Evolutionary conservation across 2,797 vertebrate species (phyloP), one percentile per base, ranked within the genome.

Genomic region (Cossypha caffra): DNA sequence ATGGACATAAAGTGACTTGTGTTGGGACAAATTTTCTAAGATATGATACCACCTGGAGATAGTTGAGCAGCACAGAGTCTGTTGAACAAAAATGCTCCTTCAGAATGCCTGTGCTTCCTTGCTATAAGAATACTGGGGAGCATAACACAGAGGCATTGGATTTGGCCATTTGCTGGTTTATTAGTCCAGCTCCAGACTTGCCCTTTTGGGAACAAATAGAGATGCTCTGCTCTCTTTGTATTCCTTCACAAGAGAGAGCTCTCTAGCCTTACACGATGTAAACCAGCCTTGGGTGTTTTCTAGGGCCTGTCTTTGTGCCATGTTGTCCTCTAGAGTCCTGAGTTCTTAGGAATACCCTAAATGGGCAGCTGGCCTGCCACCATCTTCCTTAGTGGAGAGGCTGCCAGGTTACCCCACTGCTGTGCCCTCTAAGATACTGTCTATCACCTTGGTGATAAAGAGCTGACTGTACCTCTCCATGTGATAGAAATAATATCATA

Each of bases 121-220:
- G 15, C 28, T 10, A 3, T 23, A 29, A 16, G 55, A 48, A 48
- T 8, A 24, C 4, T 25, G 43, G 77, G 25, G 33, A 66, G 9
- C 1, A 0, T 64, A 78, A 54, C 0, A 1, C 4, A 71, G 35
- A 50, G 54, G 23, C 40, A 50, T 1, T 83, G 64, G n/a, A 16
- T 82, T 64, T 91, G 45, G 16, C 47, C 1, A 0, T 48, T 12
- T 11, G 7, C 38, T 50, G n/a, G 3, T 18, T 85, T 33, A 13
- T 25, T 47, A 51, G 71, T 51, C 26, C 67, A 89, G 63, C 47
- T 75, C 47, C 52, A 33, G 38, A 16, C 38, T 28, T 57, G 17
- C 18, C 16, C 18, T 50, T 61, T 72, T 29, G 50, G n/a, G 45
- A 86, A 47, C 3, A 5, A 69, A 43, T 3, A 61, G 50, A 78